Base-by-base conservation (phyloP, 1,140 invertebrate genomes). In the Pristionchus pacificus region DNA sequence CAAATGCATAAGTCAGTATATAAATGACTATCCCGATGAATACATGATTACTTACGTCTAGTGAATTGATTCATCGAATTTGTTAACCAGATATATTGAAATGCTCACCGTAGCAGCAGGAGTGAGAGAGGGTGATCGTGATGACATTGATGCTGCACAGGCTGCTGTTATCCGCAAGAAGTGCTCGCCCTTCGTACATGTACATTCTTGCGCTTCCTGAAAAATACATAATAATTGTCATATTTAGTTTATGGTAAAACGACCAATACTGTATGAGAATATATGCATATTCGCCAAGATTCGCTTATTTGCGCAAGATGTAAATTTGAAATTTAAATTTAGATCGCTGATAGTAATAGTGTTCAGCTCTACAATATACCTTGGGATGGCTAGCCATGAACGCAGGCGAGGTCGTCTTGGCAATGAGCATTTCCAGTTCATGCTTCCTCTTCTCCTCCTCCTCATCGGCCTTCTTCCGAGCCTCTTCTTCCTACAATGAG, bases 371-470 rank as follows among this genome's bases (percentile, higher is more conserved):
- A n/a, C n/a, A n/a, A n/a, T n/a, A n/a, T n/a, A n/a, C n/a, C n/a
- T 49, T 49, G 6, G 38, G 38, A 49, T 49, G 38, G 19, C 6
- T 49, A 19, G 38, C 38, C 38, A 49, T 84, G 85, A 83, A 67
- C 68, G 78, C 84, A 85, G 76, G 79, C 85, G 82, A 82, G 2
- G 76, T 77, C 24, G 80, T 80, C 68, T 77, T 80, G 14, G 73
- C 78, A 57, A 81, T 74, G 65, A 85, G 68, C 75, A 78, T 66
- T 65, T 84, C 76, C 27, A 82, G 30, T 60, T 84, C 82, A 60
- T 55, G 29, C 66, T 83, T 80, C 55, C 75, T 61, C 63, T 85
- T 70, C 86, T 79, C 82, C 87, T 82, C 77, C 81, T 86, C 74
- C 76, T 85, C 76, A 83, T 82, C 80, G 32, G 83, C 82, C 66